Percentiles rank a stretch among this genome's conserved stretches.
These are phyloP conservation scores for Pangasius mekongensis DNA, from an alignment of 2,797 vertebrate species.

Conservation along the genomic window DNA sequence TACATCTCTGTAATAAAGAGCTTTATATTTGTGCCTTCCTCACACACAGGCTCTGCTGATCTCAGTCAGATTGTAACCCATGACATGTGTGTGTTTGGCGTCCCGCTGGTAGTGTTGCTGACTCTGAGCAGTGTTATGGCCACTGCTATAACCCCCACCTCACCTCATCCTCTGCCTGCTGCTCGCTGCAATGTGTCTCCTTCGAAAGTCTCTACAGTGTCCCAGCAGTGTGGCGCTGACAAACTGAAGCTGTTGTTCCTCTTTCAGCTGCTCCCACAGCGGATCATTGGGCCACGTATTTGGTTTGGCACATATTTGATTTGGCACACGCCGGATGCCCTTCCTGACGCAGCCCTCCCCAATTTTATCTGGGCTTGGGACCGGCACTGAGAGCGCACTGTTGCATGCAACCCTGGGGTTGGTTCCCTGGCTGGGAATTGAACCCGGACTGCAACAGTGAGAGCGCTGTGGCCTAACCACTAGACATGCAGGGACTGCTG, in stretches of 20 bases:
- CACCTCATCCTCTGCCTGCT: slow-evolving; percentile 19
- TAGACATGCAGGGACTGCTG: no score
- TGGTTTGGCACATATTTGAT: no score
- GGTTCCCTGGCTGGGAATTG: no score
- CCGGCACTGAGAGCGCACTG: no score
- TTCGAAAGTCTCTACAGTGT: slow-evolving; percentile 3
- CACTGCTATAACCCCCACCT: slow-evolving; percentile 8
- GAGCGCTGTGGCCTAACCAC: no score
- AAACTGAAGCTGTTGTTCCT: background rate
- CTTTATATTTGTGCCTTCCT: background rate
- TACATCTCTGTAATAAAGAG: background rate
- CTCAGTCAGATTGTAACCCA: slow-evolving; percentile 11
- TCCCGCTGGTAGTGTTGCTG: slow-evolving; percentile 35
- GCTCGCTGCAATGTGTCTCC: background rate
- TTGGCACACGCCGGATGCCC: no score
- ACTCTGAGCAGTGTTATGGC: slow-evolving; percentile 10
- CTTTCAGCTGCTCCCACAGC: no score
- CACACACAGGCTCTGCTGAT: slow-evolving; percentile 2
- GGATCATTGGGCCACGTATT: no score
- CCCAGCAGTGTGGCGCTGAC: background rate
- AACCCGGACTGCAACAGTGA: no score
- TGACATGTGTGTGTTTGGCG: slow-evolving; percentile 5
- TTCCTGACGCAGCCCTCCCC: no score
- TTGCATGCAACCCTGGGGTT: no score
- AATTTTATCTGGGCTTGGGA: no score